phyloP scores from a whole-genome alignment of 2,113 vertebrate genomes.

The Sturnira hondurensis region DNA sequence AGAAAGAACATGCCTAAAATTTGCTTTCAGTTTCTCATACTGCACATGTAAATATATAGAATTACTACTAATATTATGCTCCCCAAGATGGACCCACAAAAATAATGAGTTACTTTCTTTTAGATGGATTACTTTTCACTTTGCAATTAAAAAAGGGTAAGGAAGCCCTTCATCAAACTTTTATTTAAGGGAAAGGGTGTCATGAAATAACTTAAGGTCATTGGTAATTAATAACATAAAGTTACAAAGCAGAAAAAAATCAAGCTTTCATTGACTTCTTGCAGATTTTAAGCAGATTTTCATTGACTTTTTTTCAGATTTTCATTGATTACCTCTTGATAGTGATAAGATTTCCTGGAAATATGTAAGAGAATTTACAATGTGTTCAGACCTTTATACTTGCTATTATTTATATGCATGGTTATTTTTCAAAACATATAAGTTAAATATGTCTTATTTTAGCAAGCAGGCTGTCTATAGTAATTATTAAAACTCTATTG shows the following conservation, averaged over 20 bases:
- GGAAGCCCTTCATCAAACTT: slow-evolving; percentile 23
- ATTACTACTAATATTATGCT: slow-evolving; percentile 44
- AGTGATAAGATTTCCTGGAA: slow-evolving; percentile 24
- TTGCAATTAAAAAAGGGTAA: slow-evolving; percentile 30
- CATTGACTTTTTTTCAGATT: too few species aligned
- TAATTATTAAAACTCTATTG: not conserved
- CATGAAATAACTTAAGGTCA: slow-evolving; percentile 5
- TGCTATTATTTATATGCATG: not conserved
- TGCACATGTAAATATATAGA: not conserved
- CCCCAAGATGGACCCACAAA: not conserved
- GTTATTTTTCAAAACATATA: not conserved
- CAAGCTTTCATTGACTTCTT: not conserved
- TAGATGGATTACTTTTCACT: slow-evolving; percentile 33
- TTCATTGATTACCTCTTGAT: slow-evolving; percentile 19
- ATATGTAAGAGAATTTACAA: not conserved
- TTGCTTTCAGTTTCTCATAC: slow-evolving; percentile 4
- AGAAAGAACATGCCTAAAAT: slow-evolving; percentile 15
- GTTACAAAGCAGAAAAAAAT: slow-evolving; percentile 13
- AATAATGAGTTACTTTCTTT: slow-evolving; percentile 43
- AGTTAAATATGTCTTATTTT: not conserved
- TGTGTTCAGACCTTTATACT: not conserved
- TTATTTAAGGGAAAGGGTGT: slow-evolving; percentile 5
- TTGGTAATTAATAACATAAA: slow-evolving; percentile 55
- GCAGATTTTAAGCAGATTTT: slow-evolving; percentile 25
- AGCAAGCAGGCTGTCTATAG: not conserved